Base-by-base conservation (phyloP, 2,888 invertebrate genomes). In the Acronicta leporina region DNA sequence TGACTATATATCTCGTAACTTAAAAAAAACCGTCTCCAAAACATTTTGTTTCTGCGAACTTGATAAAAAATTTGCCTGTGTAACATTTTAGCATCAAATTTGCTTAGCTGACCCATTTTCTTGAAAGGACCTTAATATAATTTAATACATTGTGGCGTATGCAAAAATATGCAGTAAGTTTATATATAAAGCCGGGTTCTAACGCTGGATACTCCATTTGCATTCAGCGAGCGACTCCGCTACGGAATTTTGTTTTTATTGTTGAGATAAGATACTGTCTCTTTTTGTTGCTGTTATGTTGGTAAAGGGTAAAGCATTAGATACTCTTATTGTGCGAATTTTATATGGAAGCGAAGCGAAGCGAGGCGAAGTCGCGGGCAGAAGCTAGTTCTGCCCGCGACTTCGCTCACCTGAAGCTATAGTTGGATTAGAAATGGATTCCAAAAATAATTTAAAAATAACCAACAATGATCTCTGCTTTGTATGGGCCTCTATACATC, bases 161-260 rank as follows among this genome's bases (percentile, higher is more conserved):
- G 77, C 68, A 75, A 77, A 77, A 77, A 77, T 77, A 75, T 77
- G 73, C 75, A 66, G 77, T 77, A 77, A 77, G 73, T 77, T 77
- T 65, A 73, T 76, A 66, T 65, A 75, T 75, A 73, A 77, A 70
- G 68, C 68, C 51, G 45, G 57, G 50, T 71, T 51, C 71, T 76
- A 68, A 66, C 68, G 68, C 52, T 65, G 52, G 63, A 68, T 76
- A 68, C 76, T 55, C 63, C 71, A 84, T 84, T 84, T 84, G 84
- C 83, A 84, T 84, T 83, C 84, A 78, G 51, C 63, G 57, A 54
- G 70, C 75, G 73, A 69, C 64, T 68, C 49, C 56, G 64, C 75
- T 68, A 58, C 58, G 77, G 77, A 77, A 81, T 84, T 81, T 79
- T 74, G 79, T 83, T 84, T 84, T 84, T 84, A 84, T 79, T 84